Base-by-base conservation (phyloP, 2,113 vertebrate genomes). In the Megaceryle torquata region DNA sequence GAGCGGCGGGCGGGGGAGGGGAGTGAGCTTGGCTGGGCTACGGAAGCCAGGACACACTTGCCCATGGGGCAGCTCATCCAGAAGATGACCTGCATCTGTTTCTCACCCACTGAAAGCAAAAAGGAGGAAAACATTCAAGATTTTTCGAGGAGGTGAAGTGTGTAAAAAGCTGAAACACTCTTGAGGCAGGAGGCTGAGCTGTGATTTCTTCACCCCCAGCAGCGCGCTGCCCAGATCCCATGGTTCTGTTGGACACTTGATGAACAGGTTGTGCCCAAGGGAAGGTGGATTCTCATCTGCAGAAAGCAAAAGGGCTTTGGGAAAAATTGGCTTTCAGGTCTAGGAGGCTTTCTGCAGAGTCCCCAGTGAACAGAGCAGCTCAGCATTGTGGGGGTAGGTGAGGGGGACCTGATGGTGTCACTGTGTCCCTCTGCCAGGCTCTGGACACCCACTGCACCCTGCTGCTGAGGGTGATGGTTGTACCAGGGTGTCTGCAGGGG, bases 51-150 rank as follows among this genome's bases (percentile, higher is more conserved):
- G 28, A 35, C 39, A 14, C 1, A 2, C 14, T 64, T 9, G 11
- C 31, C 57, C 25, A 9, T 2, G 5, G 50, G 19, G 18, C 69
- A 46, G 54, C 35, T 29, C 18, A 2, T 5, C 51, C 60, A n/a
- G 37, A 20, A n/a, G n/a, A n/a, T 0, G 3, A 2, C 3, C 61
- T 12, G 39, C 14, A 2, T 18, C 41, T 24, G 20, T 6, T 60
- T 54, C 20, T 10, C 22, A 41, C 53, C 24, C 53, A 7, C 15
- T 11, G 16, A 25, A n/a, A 67, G 68, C 51, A 9, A 20, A n/a
- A 72, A 65, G 10, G 19, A 59, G 29, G 68, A n/a, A 75, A 29
- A 4, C 0, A 8, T 53, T 15, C 11, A 31, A 25, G 16, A 7
- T 8, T 72, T 46, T 53, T 7, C 46, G 39, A 19, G n/a, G 53